Evolutionary conservation across 2,797 vertebrate genomes (phyloP), one percentile per base, ranked within the genome.

Genomic region (Allobates femoralis): DNA sequence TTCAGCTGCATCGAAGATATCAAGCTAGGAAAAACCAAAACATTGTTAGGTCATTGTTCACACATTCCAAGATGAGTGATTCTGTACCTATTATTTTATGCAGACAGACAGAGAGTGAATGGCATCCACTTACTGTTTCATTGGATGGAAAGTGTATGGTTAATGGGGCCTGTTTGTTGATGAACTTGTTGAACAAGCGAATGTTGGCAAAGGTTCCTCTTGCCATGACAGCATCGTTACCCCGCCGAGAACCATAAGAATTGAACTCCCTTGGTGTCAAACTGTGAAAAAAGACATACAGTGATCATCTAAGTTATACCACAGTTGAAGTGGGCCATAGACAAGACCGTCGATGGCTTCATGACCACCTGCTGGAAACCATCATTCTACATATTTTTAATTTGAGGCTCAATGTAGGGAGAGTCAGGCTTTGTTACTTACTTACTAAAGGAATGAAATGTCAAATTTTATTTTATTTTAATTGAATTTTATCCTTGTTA

Each of bases 121-220:
- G 19, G 32, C 30, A n/a, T 28, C 50, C 84, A 93, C 93, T 96
- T 90, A 99, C 98, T 6, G 88, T 95, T 88, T 99, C 97, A 74
- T 94, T 96, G 4, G 95, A 96, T 51, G 97, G 97, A 73, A 99
- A 94, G 91, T 99, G 94, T 58, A 97, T 1, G 0, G 98, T 99
- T 67, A 96, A 95, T 0, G 98, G 98, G 0, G 96, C 96, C 91
- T 98, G 98, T 90, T 98, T 99, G 90, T 96, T 96, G 84, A 99
- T 91, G 91, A 99, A 98, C 90, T 97, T 99, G 93, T 99, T 99
- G 41, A 97, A 93, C 78, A 99, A 95, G 14, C 98, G 97, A 90
- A 99, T 99, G 92, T 99, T 99, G 90, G 98, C 98, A 76, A 99
- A 99, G 0, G 98, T 99, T 46, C 98, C 98, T 87, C 98, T 95